Base-by-base conservation (phyloP, 2,113 vertebrate genomes). In the Hydropotes inermis region DNA sequence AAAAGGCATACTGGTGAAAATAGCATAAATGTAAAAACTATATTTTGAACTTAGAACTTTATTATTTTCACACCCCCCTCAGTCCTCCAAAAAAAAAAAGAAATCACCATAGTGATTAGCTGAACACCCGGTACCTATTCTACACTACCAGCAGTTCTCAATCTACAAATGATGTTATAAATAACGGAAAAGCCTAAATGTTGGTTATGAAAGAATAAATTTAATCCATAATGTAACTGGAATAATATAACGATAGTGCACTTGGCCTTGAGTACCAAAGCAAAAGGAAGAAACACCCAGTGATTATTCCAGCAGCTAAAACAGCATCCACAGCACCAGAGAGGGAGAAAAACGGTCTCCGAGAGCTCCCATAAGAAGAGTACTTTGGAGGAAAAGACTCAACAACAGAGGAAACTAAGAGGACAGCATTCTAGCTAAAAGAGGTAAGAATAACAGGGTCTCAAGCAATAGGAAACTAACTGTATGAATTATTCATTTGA, bases 131-230 rank as follows among this genome's bases (percentile, higher is more conserved):
- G 15, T 39, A 81, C 23, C 94, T 91, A 85, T 50, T 95, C 64
- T 95, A 39, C 74, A 94, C 87, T 52, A 79, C 19, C 55, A 93
- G 15, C 14, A 96, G 7, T 54, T 81, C 10, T 43, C 23, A 93
- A 91, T 87, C 90, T 90, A 94, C 50, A 89, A 96, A 39, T 55
- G 19, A 94, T 19, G 12, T 67, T 45, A 76, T 55, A 96, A 89
- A 90, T 55, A 93, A 96, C 61, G 23, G 50, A 55, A 93, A 96
- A 87, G 13, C 43, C n/a, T 57, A 84, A 95, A 95, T 58, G n/a
- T 27, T 15, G 39, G 19, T 67, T 64, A 87, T 25, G 14, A 95
- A 93, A 89, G 94, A 89, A 83, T 33, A 89, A 58, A 93, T 58
- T 84, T 91, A 92, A 90, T 16, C 55, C 55, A 76, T 60, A 86